Evolutionary conservation across 1,140 invertebrate species (phyloP).

Genomic region (Neotoxoptera formosana): DNA sequence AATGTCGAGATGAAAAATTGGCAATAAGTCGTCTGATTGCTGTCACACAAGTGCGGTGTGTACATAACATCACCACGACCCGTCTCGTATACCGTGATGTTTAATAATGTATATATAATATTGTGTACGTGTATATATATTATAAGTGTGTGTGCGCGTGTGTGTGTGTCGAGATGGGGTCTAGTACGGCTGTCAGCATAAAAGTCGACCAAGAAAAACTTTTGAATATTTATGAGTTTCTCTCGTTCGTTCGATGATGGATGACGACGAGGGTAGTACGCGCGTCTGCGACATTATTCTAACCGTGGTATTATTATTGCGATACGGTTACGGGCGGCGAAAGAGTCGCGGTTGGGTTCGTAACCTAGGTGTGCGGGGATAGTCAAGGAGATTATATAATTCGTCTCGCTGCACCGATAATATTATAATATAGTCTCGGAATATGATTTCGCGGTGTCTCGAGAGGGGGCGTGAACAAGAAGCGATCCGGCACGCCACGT

Average conservation of each 20-base stretch:
- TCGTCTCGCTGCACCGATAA: not conserved
- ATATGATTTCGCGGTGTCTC: not conserved
- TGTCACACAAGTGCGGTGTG: not conserved
- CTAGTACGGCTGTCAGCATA: slow-evolving; percentile 24
- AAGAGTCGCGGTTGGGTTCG: not conserved
- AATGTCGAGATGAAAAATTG: slow-evolving; percentile 32
- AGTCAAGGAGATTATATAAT: not conserved
- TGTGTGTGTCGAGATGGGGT: not conserved
- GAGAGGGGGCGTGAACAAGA: not conserved
- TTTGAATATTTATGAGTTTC: slow-evolving; percentile 54
- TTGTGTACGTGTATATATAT: not conserved
- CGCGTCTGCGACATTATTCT: slow-evolving; percentile 18
- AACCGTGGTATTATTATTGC: not conserved
- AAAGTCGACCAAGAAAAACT: slow-evolving; percentile 46
- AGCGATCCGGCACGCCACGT: not conserved
- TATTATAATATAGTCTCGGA: not conserved
- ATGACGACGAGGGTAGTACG: not conserved
- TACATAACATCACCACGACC: not conserved
- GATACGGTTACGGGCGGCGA: not conserved
- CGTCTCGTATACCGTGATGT: not conserved
- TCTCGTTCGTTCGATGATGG: slow-evolving; percentile 49
- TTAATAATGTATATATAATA: slow-evolving; percentile 32
- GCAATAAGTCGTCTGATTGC: slow-evolving; percentile 37
- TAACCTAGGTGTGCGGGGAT: not conserved
- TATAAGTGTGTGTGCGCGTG: no score